Evolutionary conservation across 2,888 invertebrate genomes (phyloP).

Genomic region (Ceriagrion tenellum): DNA sequence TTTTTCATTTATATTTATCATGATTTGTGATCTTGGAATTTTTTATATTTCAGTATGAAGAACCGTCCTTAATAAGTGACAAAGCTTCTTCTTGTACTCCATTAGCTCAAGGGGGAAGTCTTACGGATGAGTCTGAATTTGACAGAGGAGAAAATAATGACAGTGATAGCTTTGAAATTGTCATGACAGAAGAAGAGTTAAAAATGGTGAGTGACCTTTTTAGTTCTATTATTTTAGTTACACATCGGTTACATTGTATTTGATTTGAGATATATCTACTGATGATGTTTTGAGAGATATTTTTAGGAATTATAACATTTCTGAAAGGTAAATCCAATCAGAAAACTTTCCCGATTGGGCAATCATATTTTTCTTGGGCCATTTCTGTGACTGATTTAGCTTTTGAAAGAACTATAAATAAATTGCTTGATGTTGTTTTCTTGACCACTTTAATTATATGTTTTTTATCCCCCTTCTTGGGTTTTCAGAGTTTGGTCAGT

Average conservation of each 20-base stretch:
- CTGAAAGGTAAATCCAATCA: not conserved
- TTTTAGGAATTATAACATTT: not conserved
- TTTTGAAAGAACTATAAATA: no score
- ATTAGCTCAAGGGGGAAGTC: no score
- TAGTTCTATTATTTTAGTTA: not conserved
- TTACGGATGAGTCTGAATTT: no score
- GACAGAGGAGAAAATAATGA: not conserved
- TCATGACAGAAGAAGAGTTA: constrained; percentile 43
- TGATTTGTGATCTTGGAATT: not conserved
- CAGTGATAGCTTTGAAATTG: constrained; percentile 30
- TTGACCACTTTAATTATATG: no score
- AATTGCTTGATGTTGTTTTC: no score
- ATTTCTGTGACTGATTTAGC: no score
- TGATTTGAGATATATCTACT: no score
- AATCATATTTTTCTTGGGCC: no score
- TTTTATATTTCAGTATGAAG: not conserved
- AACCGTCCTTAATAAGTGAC: not conserved
- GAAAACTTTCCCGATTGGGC: no score
- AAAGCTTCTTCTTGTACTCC: not conserved
- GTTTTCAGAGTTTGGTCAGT: no score
- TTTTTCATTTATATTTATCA: no score
- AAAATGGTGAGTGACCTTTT: constrained; percentile 16
- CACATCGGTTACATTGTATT: not conserved
- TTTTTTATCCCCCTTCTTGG: no score
- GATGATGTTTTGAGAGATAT: not conserved